Percentiles rank a stretch among this genome's conserved stretches.
phyloP scores from a whole-genome alignment of 2,113 vertebrate genomes.

The Orientallactaga bullata region DNA sequence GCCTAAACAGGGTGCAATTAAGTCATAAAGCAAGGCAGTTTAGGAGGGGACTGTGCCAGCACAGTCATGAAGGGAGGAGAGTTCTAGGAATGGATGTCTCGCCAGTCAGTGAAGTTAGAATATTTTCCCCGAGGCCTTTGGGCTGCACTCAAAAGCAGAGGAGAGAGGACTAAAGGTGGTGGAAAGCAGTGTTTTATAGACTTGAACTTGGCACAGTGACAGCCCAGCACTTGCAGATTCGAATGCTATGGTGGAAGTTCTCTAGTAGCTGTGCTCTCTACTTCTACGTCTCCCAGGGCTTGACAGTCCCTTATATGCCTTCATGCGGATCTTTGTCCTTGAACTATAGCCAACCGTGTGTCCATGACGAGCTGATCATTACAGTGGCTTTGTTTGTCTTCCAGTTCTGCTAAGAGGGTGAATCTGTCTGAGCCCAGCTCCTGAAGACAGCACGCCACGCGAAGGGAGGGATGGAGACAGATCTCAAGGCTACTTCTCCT shows the following conservation, averaged over 20 bases:
- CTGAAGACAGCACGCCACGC: not conserved
- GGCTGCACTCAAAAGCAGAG: not conserved
- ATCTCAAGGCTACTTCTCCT: not conserved
- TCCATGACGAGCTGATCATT: not conserved
- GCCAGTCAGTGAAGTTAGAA: not conserved
- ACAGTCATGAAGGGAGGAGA: not conserved
- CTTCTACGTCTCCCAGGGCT: not conserved
- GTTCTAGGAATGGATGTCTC: not conserved
- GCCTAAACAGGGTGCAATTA: not conserved
- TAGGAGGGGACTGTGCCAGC: not conserved
- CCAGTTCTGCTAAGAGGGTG: not conserved
- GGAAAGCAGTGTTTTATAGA: constrained; percentile 49
- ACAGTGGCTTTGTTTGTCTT: not conserved
- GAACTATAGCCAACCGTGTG: not conserved
- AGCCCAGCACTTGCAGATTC: not conserved
- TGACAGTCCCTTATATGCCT: not conserved
- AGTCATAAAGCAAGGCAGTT: not conserved
- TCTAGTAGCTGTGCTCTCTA: not conserved
- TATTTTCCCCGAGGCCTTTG: not conserved
- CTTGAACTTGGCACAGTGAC: not conserved
- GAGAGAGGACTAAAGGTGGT: not conserved
- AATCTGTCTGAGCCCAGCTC: not conserved
- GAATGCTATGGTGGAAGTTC: not conserved
- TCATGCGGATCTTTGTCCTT: not conserved
- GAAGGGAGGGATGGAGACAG: accelerated